Evolutionary conservation across 2,888 invertebrate species (phyloP).

Genomic region (Ormyrus labotus): DNA sequence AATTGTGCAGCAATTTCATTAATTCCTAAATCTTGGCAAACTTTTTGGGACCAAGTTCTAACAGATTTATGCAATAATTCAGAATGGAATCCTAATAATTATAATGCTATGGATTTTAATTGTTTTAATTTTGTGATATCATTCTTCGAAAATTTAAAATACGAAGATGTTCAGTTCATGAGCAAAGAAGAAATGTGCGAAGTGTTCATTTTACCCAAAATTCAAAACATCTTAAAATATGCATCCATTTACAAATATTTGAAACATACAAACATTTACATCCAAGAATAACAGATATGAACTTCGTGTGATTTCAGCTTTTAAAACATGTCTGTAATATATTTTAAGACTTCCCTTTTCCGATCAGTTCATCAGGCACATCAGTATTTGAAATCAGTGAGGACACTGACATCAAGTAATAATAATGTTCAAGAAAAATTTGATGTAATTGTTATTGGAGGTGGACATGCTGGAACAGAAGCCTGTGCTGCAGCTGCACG

Average conservation of each 20-base stretch:
- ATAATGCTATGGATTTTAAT: conserved; percentile 87
- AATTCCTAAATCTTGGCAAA: conserved; percentile 68
- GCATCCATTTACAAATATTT: conserved; percentile 88
- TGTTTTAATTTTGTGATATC: conserved; percentile 92
- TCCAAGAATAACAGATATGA: conserved; percentile 62
- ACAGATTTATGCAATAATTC: conserved; percentile 77
- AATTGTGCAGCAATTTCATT: conserved; percentile 65
- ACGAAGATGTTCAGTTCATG: conserved; percentile 69
- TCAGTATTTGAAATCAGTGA: conserved; percentile 45
- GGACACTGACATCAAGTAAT: conserved; percentile 45
- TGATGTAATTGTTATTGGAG: conserved; percentile 91
- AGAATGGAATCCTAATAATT: conserved; percentile 83
- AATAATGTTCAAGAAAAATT: conserved; percentile 66
- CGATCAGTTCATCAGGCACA: neutral
- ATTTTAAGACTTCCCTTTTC: conserved; percentile 46
- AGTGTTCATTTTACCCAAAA: conserved; percentile 87
- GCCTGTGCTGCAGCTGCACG: conserved; percentile 89
- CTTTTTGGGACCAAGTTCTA: conserved; percentile 69
- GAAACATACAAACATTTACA: conserved; percentile 77
- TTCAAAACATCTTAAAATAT: conserved; percentile 90
- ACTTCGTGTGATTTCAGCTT: conserved; percentile 43
- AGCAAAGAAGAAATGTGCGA: conserved; percentile 81
- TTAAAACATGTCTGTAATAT: conserved; percentile 60
- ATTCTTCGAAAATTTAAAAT: conserved; percentile 85
- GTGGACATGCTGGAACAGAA: conserved; percentile 94